phyloP scores from a whole-genome alignment of 1,140 invertebrate species.

The Micrasema minimum region DNA sequence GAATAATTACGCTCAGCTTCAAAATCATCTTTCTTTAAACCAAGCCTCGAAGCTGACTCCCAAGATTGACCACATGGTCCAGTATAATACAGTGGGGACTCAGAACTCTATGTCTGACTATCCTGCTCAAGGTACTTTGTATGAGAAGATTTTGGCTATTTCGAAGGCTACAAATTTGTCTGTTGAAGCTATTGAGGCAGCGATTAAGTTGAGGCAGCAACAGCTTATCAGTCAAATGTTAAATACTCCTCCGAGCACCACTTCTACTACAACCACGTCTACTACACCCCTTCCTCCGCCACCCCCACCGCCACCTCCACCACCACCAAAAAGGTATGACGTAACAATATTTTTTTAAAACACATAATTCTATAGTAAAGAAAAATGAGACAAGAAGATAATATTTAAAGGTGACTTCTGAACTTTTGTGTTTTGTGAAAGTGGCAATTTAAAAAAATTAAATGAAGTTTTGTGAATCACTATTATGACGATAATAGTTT shows the following conservation, averaged over 20 bases:
- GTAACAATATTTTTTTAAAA: too few species aligned
- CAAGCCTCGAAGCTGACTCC: slow-evolving; percentile 58
- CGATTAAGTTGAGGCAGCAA: slow-evolving; percentile 75
- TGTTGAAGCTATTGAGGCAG: slow-evolving; percentile 77
- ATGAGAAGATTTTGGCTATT: slow-evolving; percentile 64
- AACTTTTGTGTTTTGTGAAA: too few species aligned
- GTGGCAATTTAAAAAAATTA: too few species aligned
- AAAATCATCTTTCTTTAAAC: slow-evolving; percentile 19
- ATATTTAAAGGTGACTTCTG: too few species aligned
- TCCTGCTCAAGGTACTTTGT: slow-evolving; percentile 53
- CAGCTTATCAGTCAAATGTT: slow-evolving; percentile 71
- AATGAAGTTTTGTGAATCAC: too few species aligned
- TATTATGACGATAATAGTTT: too few species aligned
- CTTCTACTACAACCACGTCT: slow-evolving; percentile 64
- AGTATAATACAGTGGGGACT: slow-evolving; percentile 62
- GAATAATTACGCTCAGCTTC: slow-evolving; percentile 21
- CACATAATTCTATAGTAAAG: too few species aligned
- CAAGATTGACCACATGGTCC: slow-evolving; percentile 59
- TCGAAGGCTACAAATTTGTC: slow-evolving; percentile 77
- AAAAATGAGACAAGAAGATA: too few species aligned
- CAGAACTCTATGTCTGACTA: slow-evolving; percentile 55
- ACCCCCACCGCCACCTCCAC: too few species aligned
- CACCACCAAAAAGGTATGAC: slow-evolving; percentile 58
- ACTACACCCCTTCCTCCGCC: slow-evolving; percentile 62
- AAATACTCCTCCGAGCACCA: slow-evolving; percentile 61